phyloP scores from a whole-genome alignment of 2,113 vertebrate genomes.

The Caretta caretta region DNA sequence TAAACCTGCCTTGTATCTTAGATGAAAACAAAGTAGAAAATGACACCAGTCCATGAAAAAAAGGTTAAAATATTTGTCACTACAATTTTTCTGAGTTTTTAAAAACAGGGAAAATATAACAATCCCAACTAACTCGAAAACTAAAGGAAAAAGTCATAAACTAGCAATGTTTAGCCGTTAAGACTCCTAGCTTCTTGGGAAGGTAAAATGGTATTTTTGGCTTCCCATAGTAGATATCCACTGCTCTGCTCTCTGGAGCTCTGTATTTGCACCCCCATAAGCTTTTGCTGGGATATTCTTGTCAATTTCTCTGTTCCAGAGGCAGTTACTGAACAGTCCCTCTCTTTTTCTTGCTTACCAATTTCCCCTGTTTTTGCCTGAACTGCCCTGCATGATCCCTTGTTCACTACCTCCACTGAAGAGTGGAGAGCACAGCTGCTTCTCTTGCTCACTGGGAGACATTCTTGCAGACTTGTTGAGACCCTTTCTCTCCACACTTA shows the following conservation, averaged over 20 bases:
- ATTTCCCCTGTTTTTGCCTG: neutral
- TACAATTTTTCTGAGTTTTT: neutral
- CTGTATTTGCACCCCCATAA: neutral
- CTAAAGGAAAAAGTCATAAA: neutral
- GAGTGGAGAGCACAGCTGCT: neutral
- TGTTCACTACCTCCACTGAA: neutral
- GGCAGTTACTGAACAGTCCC: rapidly evolving
- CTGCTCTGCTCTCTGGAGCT: neutral
- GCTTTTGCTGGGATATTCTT: neutral
- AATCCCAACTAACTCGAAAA: neutral
- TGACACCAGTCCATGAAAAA: neutral
- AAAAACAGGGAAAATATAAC: neutral
- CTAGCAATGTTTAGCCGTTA: neutral
- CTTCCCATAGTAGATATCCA: neutral
- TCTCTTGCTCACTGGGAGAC: neutral
- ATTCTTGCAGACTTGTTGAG: neutral
- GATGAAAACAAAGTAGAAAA: neutral
- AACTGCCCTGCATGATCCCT: rapidly evolving
- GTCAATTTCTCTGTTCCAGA: rapidly evolving
- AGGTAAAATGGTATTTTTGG: neutral
- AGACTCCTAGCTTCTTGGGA: neutral
- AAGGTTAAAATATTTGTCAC: neutral
- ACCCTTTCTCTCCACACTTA: neutral
- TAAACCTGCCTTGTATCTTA: neutral
- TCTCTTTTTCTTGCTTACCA: neutral